phyloP scores from a whole-genome alignment of 2,888 invertebrate genomes.

The Erebia ligea region DNA sequence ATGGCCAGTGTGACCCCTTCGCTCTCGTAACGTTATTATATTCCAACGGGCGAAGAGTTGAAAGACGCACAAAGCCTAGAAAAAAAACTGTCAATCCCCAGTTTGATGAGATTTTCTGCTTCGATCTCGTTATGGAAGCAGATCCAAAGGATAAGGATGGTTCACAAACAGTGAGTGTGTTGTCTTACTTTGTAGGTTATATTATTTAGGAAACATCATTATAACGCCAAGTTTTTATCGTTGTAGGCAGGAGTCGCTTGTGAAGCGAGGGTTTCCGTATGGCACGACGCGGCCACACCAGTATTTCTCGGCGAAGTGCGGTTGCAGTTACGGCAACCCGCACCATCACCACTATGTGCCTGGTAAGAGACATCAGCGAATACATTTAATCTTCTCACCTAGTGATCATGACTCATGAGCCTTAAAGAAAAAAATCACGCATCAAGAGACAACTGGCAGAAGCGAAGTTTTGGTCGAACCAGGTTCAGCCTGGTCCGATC shows the following conservation, averaged over 20 bases:
- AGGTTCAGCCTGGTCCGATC: no score
- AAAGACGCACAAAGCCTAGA: conserved; percentile 91
- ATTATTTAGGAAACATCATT: not conserved
- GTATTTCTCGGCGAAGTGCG: conserved; percentile 95
- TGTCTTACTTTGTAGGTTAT: not conserved
- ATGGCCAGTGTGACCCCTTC: conserved; percentile 96
- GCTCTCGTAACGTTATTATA: conserved; percentile 91
- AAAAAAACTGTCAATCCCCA: conserved; percentile 96
- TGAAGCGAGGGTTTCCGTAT: conserved; percentile 91
- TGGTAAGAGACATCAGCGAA: conserved; percentile 81
- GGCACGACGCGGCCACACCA: conserved; percentile 93
- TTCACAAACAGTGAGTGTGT: conserved; percentile 79
- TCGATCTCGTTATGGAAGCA: conserved; percentile 85
- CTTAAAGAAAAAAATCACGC: no score
- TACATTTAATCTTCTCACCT: not conserved
- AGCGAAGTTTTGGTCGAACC: no score
- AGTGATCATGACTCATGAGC: no score
- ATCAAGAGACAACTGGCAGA: no score
- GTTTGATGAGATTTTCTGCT: conserved; percentile 94
- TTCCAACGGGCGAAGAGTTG: conserved; percentile 90
- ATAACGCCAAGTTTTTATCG: conserved; percentile 1
- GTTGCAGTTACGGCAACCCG: conserved; percentile 88
- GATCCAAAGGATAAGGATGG: conserved; percentile 80
- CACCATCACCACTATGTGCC: conserved; percentile 80
- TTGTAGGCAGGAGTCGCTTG: conserved; percentile 86